Percentiles rank a stretch among this genome's conserved stretches.
Conservation (phyloP, 1,140 invertebrate genomes). For the Agraylea sexmaculata region DNA sequence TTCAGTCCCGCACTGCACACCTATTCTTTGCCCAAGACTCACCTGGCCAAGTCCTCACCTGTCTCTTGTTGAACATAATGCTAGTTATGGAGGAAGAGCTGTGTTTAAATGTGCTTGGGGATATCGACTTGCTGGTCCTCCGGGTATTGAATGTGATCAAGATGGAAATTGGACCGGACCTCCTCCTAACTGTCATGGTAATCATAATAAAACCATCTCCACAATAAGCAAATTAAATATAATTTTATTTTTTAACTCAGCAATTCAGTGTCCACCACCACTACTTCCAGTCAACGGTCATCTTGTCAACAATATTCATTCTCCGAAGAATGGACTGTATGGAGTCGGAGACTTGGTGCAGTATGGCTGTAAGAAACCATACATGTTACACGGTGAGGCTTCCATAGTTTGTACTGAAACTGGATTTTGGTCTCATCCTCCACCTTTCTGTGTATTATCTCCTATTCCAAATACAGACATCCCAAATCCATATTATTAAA, state of each 20-base stretch:
- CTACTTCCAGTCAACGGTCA: constrained; percentile 58
- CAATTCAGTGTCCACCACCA: constrained; percentile 66
- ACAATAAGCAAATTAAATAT: constrained; percentile 4
- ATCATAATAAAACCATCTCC: constrained; percentile 2
- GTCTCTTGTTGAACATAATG: constrained; percentile 42
- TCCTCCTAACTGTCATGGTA: constrained; percentile 60
- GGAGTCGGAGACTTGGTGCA: constrained; percentile 67
- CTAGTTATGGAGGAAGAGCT: constrained; percentile 49
- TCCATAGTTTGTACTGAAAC: constrained; percentile 76
- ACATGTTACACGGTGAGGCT: constrained; percentile 62
- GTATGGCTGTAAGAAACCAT: constrained; percentile 59
- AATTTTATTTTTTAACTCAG: constrained; percentile 38
- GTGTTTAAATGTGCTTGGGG: constrained; percentile 75
- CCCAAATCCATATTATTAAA: constrained; percentile 26
- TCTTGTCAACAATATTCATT: constrained; percentile 42
- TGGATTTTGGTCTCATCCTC: constrained; percentile 74
- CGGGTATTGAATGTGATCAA: constrained; percentile 62
- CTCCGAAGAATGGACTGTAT: constrained; percentile 43
- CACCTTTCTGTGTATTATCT: constrained; percentile 64
- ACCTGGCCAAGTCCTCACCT: constrained; percentile 41
- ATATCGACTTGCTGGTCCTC: constrained; percentile 57
- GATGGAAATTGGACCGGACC: constrained; percentile 67
- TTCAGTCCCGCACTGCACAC: constrained; percentile 54
- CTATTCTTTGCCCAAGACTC: constrained; percentile 59
- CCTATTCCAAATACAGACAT: constrained; percentile 34